A percentile compares a stretch with the other conserved stretches of the same genome.
These are phyloP conservation scores for Drosophila pullipes DNA, from an alignment of 2,888 invertebrate species.

Conservation along the genomic window DNA sequence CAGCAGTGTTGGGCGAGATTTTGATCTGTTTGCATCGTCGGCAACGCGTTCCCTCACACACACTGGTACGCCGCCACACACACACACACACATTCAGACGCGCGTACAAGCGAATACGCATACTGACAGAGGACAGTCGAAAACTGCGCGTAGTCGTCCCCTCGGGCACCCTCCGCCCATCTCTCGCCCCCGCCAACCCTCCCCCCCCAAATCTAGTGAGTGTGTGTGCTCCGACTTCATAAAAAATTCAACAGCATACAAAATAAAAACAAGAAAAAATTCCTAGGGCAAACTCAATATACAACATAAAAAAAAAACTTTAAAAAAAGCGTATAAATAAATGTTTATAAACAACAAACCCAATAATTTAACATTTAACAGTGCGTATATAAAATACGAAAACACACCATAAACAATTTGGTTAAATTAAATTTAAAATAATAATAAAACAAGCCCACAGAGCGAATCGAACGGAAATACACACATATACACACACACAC, in stretches of 20 bases:
- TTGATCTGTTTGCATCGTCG: constrained; percentile 68
- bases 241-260: constrained; percentile 70
- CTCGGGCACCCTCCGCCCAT: constrained; percentile 22
- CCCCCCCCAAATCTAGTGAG: constrained; percentile 2
- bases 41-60: constrained; percentile 26
- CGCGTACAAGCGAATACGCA: constrained; percentile 9
- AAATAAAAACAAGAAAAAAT: constrained; percentile 44
- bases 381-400: constrained; percentile 28
- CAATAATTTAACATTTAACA: constrained; percentile 50
- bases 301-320: constrained; percentile 17
- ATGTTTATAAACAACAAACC: constrained; percentile 46
- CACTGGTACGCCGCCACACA: constrained; percentile 28
- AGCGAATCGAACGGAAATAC: constrained; percentile 13
- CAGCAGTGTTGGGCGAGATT: constrained; percentile 79
- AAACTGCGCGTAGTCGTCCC: constrained; percentile 52
- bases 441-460: constrained; percentile 22
- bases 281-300: constrained; percentile 16
- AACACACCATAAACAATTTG: constrained; percentile 2
- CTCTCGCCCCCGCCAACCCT: neutral
- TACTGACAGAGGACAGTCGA: constrained; percentile 48
- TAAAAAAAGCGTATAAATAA: constrained; percentile 40
- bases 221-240: constrained; percentile 59
- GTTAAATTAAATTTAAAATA: constrained; percentile 35
- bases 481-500: constrained; percentile 19
- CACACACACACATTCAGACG: constrained; percentile 18